Conservation (phyloP, 2,888 invertebrate genomes). For the Zaprionus bogoriensis region DNA sequence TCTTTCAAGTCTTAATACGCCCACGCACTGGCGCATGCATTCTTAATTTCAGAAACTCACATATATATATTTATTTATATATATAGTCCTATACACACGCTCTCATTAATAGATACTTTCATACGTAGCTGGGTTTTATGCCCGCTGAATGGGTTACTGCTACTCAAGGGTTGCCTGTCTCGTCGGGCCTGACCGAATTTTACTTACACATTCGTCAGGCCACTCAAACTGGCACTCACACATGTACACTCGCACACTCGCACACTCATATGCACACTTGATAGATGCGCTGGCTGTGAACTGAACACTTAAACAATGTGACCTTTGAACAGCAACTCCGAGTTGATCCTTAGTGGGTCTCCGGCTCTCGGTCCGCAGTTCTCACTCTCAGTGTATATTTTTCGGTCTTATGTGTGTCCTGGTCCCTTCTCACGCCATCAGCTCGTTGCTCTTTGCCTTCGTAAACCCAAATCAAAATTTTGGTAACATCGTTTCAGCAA, state of each 20-base stretch:
- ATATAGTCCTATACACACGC: background rate
- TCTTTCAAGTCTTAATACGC: slow-evolving; percentile 39
- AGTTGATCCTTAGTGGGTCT: no score
- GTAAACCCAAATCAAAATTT: slow-evolving; percentile 53
- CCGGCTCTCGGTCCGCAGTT: background rate
- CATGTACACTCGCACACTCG: slow-evolving; percentile 5
- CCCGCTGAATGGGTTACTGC: slow-evolving; percentile 11
- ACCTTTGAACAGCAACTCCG: slow-evolving; percentile 33
- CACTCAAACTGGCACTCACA: no score
- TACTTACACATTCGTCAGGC: slow-evolving; percentile 1
- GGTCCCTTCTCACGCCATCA: background rate
- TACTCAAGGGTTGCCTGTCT: background rate
- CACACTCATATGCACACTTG: slow-evolving; percentile 21
- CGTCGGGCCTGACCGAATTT: slow-evolving; percentile 20
- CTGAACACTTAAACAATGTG: slow-evolving; percentile 41
- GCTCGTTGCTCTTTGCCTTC: slow-evolving; percentile 3
- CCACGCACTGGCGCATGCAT: slow-evolving; percentile 26
- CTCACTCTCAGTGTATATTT: no score
- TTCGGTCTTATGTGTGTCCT: no score
- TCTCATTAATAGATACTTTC: slow-evolving; percentile 40
- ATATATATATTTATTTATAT: slow-evolving; percentile 5
- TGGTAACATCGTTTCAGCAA: slow-evolving; percentile 43
- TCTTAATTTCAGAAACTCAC: slow-evolving; percentile 32
- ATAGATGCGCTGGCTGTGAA: slow-evolving; percentile 42
- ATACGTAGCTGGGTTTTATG: slow-evolving; percentile 43